Conservation (phyloP, 2,113 vertebrate species). For the Clarias magur region DNA sequence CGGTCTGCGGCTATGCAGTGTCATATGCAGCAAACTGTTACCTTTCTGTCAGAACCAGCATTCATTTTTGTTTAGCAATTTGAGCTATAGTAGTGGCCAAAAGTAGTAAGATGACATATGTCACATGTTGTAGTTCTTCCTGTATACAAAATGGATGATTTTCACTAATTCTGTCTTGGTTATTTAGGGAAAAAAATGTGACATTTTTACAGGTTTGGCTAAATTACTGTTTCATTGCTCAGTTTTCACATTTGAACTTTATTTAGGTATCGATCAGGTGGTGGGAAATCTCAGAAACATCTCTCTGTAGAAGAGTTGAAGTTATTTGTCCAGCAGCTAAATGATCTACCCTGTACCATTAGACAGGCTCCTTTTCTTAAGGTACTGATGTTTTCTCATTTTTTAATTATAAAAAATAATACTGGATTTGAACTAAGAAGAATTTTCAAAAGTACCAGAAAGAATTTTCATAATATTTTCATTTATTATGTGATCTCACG, state of each 20-base stretch:
- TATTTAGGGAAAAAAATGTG: too few relatives aligned
- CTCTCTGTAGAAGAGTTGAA: constrained; percentile 87
- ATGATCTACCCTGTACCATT: constrained; percentile 87
- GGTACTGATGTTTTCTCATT: constrained; percentile 65
- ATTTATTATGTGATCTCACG: not conserved
- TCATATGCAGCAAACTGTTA: too few relatives aligned
- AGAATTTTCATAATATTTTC: not conserved
- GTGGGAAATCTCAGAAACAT: constrained; percentile 90
- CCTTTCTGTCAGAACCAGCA: too few relatives aligned
- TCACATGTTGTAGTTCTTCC: too few relatives aligned
- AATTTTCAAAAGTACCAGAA: not conserved
- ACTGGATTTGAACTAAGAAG: not conserved
- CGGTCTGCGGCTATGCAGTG: too few relatives aligned
- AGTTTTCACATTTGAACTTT: constrained; percentile 1
- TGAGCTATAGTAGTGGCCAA: too few relatives aligned
- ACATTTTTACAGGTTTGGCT: not conserved
- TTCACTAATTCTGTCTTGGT: too few relatives aligned
- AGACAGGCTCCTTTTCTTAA: constrained; percentile 88
- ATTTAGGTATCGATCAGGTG: constrained; percentile 87
- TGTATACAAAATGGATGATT: too few relatives aligned
- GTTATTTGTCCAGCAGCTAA: constrained; percentile 86
- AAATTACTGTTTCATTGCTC: not conserved
- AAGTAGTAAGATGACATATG: too few relatives aligned
- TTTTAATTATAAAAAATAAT: not conserved
- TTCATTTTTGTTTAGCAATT: too few relatives aligned